Conservation (phyloP, 2,797 vertebrate genomes). For the Xiphophorus birchmanni region DNA sequence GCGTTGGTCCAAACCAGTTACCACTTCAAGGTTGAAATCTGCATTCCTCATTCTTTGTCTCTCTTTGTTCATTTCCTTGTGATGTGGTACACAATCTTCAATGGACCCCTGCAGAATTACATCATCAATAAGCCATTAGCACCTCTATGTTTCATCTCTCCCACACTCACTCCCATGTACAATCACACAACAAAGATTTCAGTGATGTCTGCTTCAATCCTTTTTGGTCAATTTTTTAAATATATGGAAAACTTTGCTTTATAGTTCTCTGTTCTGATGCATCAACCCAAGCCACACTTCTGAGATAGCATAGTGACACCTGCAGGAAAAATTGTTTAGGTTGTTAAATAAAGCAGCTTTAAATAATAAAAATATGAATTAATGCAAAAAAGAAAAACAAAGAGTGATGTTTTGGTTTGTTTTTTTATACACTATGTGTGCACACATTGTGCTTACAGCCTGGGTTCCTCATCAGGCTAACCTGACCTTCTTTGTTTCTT, state of each 20-base stretch:
- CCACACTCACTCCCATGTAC: conserved; percentile 20
- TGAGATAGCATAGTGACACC: not conserved
- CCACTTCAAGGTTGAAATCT: conserved; percentile 57
- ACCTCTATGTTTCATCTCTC: conserved; percentile 63
- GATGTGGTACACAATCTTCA: conserved; percentile 65
- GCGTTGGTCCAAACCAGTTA: conserved; percentile 42
- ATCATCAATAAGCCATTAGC: conserved; percentile 76
- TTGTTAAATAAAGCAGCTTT: not conserved
- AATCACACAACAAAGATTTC: conserved; percentile 51
- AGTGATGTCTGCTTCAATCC: conserved; percentile 46
- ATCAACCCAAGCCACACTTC: not conserved
- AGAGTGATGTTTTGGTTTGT: not conserved
- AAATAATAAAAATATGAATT: not conserved
- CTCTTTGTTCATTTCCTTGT: conserved; percentile 37
- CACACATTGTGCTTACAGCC: not conserved
- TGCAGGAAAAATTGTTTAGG: not conserved
- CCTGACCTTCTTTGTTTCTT: not conserved
- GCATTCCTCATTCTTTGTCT: conserved; percentile 7
- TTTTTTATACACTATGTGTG: not conserved
- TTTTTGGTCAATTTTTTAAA: conserved; percentile 30
- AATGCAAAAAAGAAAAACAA: not conserved
- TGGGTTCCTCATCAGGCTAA: not conserved
- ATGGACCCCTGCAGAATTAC: conserved; percentile 69
- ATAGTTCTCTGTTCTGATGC: not conserved
- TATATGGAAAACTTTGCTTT: conserved; percentile 20